Evolutionary conservation across 2,113 vertebrate genomes (phyloP), one percentile per base, ranked within the genome.

Genomic region (Orientallactaga bullata): DNA sequence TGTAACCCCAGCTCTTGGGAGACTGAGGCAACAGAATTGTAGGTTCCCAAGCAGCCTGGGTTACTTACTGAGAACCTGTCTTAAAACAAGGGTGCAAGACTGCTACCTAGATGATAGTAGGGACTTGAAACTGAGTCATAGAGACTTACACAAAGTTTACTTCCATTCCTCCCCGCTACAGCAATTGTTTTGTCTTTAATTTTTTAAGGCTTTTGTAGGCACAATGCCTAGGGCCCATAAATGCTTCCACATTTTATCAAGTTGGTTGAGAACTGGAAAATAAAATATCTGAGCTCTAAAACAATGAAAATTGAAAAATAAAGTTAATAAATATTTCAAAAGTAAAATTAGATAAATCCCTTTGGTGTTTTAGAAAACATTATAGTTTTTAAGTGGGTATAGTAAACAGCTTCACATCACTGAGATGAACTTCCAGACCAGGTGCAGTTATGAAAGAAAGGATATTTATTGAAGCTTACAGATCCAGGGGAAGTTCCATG

Each of bases 261-360:
- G 58, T 72, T 83, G 18, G 68, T 89, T 94, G 55, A 94, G 26
- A 80, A 55, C 51, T 74, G 26, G 65, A 89, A 82, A 90, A 77
- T 9, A 89, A 92, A 96, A 71, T 20, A 7, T 42, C 28, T 93
- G 79, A 65, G 76, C 85, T 94, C 35, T 88, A 65, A 94, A 90
- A 89, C 16, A 85, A n/a, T n/a, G n/a, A n/a, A n/a, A n/a, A n/a
- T n/a, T n/a, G n/a, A n/a, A n/a, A n/a, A n/a, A n/a, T n/a, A 21
- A 85, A 90, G 87, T 83, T 81, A 76, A 80, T 93, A 93, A 89
- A 60, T 88, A 89, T 87, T 95, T 94, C 13, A 77, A 84, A 21
- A 90, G n/a, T 35, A 93, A 94, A 80, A 66, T 51, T 91, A 58
- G 5, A 82, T 32, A 28, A 79, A 87, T 73, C 5, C 7, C 13